Conservation (phyloP, 2,797 vertebrate genomes). For the Typhlichthys subterraneus region DNA sequence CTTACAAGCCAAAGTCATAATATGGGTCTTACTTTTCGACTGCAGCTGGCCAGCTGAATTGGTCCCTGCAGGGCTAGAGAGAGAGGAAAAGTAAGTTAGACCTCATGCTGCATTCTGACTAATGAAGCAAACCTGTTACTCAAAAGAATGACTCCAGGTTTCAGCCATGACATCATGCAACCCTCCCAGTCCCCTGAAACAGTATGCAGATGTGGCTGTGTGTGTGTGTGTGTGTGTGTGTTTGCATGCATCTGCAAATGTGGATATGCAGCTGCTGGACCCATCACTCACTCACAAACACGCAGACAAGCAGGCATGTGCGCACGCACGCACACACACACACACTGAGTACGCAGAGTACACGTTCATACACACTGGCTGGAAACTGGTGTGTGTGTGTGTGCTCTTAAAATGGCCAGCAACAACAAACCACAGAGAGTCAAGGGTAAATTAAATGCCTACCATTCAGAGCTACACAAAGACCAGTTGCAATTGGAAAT, state of each 20-base stretch:
- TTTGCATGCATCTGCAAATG: background rate
- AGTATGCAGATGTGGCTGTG: background rate
- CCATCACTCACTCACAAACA: background rate
- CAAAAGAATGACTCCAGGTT: constrained; percentile 28
- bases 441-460: constrained; percentile 28
- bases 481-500: constrained; percentile 12
- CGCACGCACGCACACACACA: background rate
- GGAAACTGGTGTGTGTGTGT: constrained; percentile 21
- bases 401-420: constrained; percentile 26
- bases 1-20: background rate
- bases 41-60: constrained; percentile 8
- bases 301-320: background rate
- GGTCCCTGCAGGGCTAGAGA: constrained; percentile 18
- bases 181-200: constrained; percentile 29
- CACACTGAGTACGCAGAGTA: background rate
- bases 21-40: constrained; percentile 29
- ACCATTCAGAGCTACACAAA: constrained; percentile 7
- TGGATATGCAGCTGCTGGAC: background rate
- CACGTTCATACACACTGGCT: constrained; percentile 30
- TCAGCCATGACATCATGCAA: constrained; percentile 42
- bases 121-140: constrained; percentile 19
- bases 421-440: constrained; percentile 20
- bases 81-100: constrained; percentile 5
- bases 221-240: background rate
- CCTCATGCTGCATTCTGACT: background rate